Evolutionary conservation across 2,113 vertebrate species (phyloP).

Genomic region (Apistogramma diplotaenia): DNA sequence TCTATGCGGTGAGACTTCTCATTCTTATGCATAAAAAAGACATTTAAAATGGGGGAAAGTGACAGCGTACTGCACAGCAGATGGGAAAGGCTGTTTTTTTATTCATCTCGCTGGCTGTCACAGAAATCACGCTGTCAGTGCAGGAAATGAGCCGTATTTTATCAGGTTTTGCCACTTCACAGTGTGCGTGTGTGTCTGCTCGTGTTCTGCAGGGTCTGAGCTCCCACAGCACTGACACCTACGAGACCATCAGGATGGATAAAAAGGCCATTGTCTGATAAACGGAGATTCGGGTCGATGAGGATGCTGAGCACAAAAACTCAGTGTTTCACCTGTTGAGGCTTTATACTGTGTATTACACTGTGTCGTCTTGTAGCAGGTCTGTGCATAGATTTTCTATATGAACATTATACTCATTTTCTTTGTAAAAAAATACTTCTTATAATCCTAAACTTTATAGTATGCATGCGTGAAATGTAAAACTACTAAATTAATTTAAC

Average conservation of each 20-base stretch:
- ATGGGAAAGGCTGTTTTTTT: background rate
- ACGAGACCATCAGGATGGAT: conserved; percentile 64
- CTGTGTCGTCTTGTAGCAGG: background rate
- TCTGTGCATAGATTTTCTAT: background rate
- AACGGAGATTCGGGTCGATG: background rate
- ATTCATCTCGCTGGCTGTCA: background rate
- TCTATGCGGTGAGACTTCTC: conserved; percentile 69
- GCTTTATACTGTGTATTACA: conserved; percentile 3
- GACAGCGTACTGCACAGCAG: background rate
- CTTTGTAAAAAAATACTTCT: conserved; percentile 13
- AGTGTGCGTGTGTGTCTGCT: background rate
- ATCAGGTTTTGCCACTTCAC: background rate
- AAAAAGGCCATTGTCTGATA: conserved; percentile 39
- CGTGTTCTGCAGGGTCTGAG: conserved; percentile 58
- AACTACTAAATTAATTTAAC: conserved; percentile 16
- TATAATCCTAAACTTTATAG: background rate
- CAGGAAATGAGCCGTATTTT: conserved; percentile 3
- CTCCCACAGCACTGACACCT: conserved; percentile 42
- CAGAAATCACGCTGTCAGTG: background rate
- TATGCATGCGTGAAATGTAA: background rate
- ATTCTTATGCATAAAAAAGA: conserved; percentile 38
- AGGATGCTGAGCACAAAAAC: background rate
- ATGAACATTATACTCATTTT: background rate
- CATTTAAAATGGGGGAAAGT: conserved; percentile 31
- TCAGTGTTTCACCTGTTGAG: background rate